These are phyloP conservation scores for Gymnothorax javanicus DNA, from an alignment of 2,797 vertebrate species.

Conservation along the genomic window DNA sequence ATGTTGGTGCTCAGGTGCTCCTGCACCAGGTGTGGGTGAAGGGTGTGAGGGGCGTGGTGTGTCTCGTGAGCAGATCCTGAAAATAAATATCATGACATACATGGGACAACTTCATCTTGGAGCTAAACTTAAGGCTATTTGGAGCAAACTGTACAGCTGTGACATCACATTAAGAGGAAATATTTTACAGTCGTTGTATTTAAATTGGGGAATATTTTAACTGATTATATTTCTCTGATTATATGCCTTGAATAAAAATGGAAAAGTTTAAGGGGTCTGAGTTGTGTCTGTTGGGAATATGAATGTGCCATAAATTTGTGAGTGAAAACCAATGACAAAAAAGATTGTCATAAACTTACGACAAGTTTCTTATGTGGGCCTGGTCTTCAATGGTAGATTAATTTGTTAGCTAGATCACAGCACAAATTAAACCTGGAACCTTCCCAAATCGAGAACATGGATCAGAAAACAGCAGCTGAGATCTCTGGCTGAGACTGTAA, in stretches of 20 bases:
- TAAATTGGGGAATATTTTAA: not conserved
- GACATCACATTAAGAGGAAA: not conserved
- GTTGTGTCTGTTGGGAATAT: not conserved
- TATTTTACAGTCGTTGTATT: not conserved
- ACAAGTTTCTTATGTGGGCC: not conserved
- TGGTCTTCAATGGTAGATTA: too few relatives aligned
- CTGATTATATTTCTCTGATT: not conserved
- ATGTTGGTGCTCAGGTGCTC: conserved; percentile 95
- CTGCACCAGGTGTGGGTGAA: conserved; percentile 95
- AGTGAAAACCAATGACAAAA: not conserved
- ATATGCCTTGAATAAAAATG: not conserved
- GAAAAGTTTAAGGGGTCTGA: not conserved
- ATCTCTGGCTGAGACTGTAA: too few relatives aligned
- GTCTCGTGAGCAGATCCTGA: conserved; percentile 90
- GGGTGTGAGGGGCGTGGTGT: conserved; percentile 86
- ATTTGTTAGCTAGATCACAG: too few relatives aligned
- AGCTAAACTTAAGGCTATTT: not conserved
- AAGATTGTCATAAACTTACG: not conserved
- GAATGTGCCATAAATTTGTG: not conserved
- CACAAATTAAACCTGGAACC: too few relatives aligned
- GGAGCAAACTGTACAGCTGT: not conserved
- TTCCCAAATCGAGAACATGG: too few relatives aligned
- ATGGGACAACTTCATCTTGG: not conserved
- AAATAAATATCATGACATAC: conserved; percentile 35
- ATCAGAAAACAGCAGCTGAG: too few relatives aligned